Base-by-base conservation (phyloP, 2,797 vertebrate species). In the Gadopsis bispinosus region DNA sequence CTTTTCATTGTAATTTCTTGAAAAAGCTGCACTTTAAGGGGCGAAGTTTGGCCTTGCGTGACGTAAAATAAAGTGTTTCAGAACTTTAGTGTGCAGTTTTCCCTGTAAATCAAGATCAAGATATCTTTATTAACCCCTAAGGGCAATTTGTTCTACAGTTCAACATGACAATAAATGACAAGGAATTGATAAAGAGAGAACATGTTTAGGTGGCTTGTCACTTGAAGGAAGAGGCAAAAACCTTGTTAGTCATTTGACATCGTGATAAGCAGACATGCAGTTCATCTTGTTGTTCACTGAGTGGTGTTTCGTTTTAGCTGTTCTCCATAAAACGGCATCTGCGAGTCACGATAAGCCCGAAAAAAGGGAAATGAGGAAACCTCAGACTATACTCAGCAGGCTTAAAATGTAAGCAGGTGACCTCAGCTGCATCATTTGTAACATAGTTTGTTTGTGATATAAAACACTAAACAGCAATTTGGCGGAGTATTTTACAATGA, bases 291-390 rank as follows among this genome's bases (percentile, higher is more conserved):
- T 83, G 43, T 77, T 85, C 64, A 68, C 43, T 64, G 75, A 63
- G 69, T 41, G 59, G 37, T 66, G 86, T 91, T 87, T 91, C 82
- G 63, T 87, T 86, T 88, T 71, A 80, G 79, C 79, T 86, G 84
- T 94, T 95, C 87, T 89, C 88, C 77, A 84, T 91, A 80, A 90
- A 88, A 83, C 59, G 43, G 80, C 89, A 88, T 92, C 91, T 95
- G 93, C 19, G 78, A 87, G 82, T 84, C 87, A 69, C 77, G 94
- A 94, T 94, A 95, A 94, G 93, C 83, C 63, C 66, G 62, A 39
- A 79, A 94, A 78, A 95, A 95, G 91, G 86, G 95, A 96, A 95
- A 93, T 89, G 92, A 91, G 89, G 86, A 94, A 95, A 94, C 91
- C 93, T 93, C 93, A 93, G 91, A 82, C 92, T 86, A 91, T 88